These are phyloP conservation scores for Paraplagusia blochii DNA, from an alignment of 2,113 vertebrate species.

Conservation along the genomic window DNA sequence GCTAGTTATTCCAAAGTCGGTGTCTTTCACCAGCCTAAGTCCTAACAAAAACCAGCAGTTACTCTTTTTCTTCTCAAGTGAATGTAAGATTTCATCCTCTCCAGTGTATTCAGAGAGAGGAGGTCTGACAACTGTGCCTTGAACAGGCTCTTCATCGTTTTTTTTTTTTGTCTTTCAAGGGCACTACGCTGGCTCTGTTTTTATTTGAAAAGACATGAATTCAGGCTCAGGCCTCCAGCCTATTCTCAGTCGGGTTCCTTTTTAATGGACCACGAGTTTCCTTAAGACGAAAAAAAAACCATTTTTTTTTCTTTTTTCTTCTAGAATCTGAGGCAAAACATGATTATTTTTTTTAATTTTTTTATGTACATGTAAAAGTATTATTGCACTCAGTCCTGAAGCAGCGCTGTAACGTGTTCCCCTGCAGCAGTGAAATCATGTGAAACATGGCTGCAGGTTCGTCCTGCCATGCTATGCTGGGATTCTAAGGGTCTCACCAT, in stretches of 20 bases:
- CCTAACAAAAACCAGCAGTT: conserved; percentile 30
- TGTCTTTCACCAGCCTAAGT: conserved; percentile 13
- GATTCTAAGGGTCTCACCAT: conserved; percentile 36
- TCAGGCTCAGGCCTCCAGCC: conserved; percentile 49
- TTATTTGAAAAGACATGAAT: conserved; percentile 41
- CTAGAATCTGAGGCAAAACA: conserved; percentile 35
- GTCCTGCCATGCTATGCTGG: conserved; percentile 57
- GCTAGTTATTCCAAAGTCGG: conserved; percentile 53
- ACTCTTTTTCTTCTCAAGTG: conserved; percentile 19
- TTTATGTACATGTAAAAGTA: conserved; percentile 20
- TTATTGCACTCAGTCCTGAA: conserved; percentile 54
- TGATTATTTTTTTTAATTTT: conserved; percentile 10
- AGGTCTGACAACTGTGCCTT: conserved; percentile 58
- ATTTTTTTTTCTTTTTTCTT: conserved; percentile 19
- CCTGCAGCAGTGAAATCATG: conserved; percentile 46
- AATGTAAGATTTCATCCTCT: conserved; percentile 59
- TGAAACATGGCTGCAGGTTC: conserved; percentile 53
- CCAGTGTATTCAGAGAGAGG: conserved; percentile 42
- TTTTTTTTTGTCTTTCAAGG: conserved; percentile 34
- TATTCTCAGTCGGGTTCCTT: conserved; percentile 27
- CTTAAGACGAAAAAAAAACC: conserved; percentile 21
- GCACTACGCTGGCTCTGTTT: conserved; percentile 19
- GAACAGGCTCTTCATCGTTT: conserved; percentile 5
- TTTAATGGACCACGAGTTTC: conserved; percentile 39
- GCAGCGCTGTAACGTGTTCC: conserved; percentile 65